These are phyloP conservation scores for Psittacula cyanocephala DNA, from an alignment of 2,113 vertebrate species.

Conservation along the genomic window DNA sequence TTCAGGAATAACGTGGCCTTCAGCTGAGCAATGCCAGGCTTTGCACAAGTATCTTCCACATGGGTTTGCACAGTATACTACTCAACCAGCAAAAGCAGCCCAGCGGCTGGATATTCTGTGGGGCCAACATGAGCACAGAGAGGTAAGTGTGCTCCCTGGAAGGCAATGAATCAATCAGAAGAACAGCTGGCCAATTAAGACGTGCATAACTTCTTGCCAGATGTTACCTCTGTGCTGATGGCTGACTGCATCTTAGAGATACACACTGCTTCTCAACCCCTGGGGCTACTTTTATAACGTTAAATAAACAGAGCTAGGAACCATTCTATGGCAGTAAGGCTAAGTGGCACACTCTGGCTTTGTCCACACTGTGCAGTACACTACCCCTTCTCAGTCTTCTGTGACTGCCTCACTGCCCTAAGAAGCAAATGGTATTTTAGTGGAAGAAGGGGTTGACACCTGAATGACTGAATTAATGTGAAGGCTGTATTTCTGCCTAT, in stretches of 20 bases:
- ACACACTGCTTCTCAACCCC: constrained; percentile 52
- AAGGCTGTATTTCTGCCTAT: background rate
- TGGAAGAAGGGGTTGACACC: background rate
- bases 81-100: background rate
- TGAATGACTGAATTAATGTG: background rate
- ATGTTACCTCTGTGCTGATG: constrained; percentile 59
- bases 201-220: constrained; percentile 51
- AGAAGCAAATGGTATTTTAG: background rate
- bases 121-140: background rate
- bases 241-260: constrained; percentile 62
- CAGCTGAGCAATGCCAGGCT: background rate
- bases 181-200: constrained; percentile 61
- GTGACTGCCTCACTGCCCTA: background rate
- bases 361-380: background rate
- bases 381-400: background rate
- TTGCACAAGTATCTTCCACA: background rate
- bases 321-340: background rate
- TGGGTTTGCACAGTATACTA: background rate
- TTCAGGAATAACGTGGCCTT: background rate
- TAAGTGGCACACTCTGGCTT: background rate
- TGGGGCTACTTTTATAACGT: background rate
- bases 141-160: constrained; percentile 5
- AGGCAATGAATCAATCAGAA: constrained; percentile 60
- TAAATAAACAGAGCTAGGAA: constrained; percentile 47
- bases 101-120: background rate